Conservation (phyloP, 2,797 vertebrate genomes). For the Psittacula derbiana region DNA sequence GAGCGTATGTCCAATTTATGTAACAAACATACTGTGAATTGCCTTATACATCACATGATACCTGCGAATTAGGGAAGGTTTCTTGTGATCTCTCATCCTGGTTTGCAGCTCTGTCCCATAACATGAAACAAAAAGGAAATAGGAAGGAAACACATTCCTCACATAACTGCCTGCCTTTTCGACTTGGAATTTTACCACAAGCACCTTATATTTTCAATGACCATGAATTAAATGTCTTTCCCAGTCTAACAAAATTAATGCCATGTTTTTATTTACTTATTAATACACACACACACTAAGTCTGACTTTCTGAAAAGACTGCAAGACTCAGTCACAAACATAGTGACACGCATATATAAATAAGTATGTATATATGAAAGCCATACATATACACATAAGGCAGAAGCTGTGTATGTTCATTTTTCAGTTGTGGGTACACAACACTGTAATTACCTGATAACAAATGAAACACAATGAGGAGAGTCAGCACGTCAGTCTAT, state of each 20-base stretch:
- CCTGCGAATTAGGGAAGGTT: neutral
- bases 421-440: neutral
- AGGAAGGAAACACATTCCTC: neutral
- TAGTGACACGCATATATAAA: neutral
- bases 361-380: neutral
- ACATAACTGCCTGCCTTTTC: neutral
- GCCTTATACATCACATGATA: neutral
- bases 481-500: neutral
- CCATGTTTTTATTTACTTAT: neutral
- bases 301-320: neutral
- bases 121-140: neutral
- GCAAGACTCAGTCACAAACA: neutral
- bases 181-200: neutral
- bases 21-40: neutral
- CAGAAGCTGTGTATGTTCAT: neutral
- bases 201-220: neutral
- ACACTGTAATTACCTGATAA: neutral
- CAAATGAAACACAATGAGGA: neutral
- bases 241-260: neutral
- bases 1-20: accelerated
- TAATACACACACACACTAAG: neutral
- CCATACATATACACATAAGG: neutral
- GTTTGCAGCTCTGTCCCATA: neutral
- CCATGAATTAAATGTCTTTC: neutral
- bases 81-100: neutral